Base-by-base conservation (phyloP, 2,888 invertebrate species). In the Halictus ligatus region DNA sequence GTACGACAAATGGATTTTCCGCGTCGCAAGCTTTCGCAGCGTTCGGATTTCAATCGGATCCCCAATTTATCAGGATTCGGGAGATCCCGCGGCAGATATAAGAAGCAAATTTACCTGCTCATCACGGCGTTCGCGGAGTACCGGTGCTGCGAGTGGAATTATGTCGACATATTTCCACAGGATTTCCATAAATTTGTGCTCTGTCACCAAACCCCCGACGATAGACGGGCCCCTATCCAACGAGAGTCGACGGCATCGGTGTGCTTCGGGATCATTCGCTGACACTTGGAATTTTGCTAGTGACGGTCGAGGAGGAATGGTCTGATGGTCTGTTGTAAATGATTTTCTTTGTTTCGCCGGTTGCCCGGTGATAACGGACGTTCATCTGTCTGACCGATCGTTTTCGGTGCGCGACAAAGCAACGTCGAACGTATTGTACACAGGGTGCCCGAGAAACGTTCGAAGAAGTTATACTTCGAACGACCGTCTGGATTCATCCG, bases 261-360 rank as follows among this genome's bases (percentile, higher is more conserved):
- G 35, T 50, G 54, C 58, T 75, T 78, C 25, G 35, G 50, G 29
- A 60, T 77, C 12, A 48, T 83, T 77, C 29, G 64, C 67, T 40
- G 29, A 60, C 76, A 90, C 83, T 86, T 78, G 46, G 64, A 90
- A 85, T 88, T 89, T 89, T 81, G 64, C 18, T 12, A 21, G 3
- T 78, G 69, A 21, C 21, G 60, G 72, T 46, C 25, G 67, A 43
- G 25, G 67, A 43, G 25, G 72, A 77, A 76, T 78, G 64, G 40
- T 13, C 5, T n/a, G n/a, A 8, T 35, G 18, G 35, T 35, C 35
- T 10, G 43, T 54, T 8, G 69, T 35, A 13, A 48, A 60, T 60
- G 25, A 25, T 35, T 77, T 35, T 81, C 29, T n/a, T 78, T 79
- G 77, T 79, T 86, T 77, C 25, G 15, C 7, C 18, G 13, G 86